These are phyloP conservation scores for Brachymystax lenok DNA, from an alignment of 2,797 vertebrate genomes.

Conservation along the genomic window DNA sequence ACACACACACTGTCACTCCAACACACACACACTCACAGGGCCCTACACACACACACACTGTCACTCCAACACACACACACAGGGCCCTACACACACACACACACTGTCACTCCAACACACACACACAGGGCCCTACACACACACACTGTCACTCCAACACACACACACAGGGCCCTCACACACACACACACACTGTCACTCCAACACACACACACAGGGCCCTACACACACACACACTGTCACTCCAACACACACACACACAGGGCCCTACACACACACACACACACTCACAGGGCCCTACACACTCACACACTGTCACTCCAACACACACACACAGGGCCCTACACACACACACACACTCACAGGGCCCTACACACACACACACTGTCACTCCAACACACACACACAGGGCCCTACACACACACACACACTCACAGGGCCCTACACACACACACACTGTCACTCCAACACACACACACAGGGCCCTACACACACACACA, in stretches of 20 bases:
- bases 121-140: not conserved
- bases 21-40: not conserved
- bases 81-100: slow-evolving; percentile 19
- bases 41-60: too few species aligned
- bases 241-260: too few species aligned
- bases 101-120: slow-evolving; percentile 32
- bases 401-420: too few species aligned
- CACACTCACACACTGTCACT: too few species aligned
- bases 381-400: not conserved
- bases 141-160: not conserved
- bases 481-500: slow-evolving; percentile 28
- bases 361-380: not conserved
- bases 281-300: not conserved
- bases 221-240: not conserved
- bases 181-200: not conserved
- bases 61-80: not conserved
- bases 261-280: too few species aligned
- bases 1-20: too few species aligned
- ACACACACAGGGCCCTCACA: not conserved
- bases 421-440: not conserved
- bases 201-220: slow-evolving; percentile 3
- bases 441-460: too few species aligned
- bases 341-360: slow-evolving; percentile 31
- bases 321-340: not conserved
- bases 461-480: not conserved